phyloP scores from a whole-genome alignment of 2,113 vertebrate species.

The Elanus axillaris region DNA sequence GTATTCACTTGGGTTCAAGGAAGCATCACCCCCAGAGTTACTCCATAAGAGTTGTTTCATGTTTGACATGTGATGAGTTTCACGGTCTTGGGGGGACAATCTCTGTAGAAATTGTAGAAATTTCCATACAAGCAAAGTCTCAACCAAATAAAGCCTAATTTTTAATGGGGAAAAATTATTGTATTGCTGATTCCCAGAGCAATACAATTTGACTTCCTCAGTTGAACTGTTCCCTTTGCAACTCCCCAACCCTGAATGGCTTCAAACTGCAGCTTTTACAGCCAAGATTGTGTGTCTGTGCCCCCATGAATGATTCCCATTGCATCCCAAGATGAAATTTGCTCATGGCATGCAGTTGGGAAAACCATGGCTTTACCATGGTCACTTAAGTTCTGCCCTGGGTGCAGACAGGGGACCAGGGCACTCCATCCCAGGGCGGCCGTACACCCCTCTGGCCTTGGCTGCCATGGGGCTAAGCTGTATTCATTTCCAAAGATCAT shows the following conservation, averaged over 20 bases:
- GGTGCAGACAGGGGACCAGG: background rate
- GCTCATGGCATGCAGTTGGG: background rate
- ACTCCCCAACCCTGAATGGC: background rate
- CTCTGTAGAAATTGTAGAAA: background rate
- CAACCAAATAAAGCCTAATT: background rate
- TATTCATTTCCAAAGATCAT: background rate
- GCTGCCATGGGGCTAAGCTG: fast-evolving
- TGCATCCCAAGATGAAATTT: background rate
- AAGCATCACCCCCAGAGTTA: background rate
- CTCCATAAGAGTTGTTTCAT: fast-evolving
- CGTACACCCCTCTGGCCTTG: fast-evolving
- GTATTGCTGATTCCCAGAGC: background rate
- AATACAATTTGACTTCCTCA: fast-evolving
- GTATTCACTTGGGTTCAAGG: fast-evolving
- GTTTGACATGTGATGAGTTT: background rate
- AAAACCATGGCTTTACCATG: fast-evolving
- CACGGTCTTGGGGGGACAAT: fast-evolving
- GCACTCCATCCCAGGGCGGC: fast-evolving
- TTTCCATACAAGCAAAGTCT: background rate
- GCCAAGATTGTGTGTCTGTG: fast-evolving
- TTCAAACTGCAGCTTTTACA: background rate
- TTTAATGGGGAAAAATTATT: fast-evolving
- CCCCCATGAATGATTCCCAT: fast-evolving
- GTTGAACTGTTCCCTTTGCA: fast-evolving
- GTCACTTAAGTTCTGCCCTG: background rate